Conservation (phyloP, 2,888 invertebrate species). For the Drosophila mercatorum region DNA sequence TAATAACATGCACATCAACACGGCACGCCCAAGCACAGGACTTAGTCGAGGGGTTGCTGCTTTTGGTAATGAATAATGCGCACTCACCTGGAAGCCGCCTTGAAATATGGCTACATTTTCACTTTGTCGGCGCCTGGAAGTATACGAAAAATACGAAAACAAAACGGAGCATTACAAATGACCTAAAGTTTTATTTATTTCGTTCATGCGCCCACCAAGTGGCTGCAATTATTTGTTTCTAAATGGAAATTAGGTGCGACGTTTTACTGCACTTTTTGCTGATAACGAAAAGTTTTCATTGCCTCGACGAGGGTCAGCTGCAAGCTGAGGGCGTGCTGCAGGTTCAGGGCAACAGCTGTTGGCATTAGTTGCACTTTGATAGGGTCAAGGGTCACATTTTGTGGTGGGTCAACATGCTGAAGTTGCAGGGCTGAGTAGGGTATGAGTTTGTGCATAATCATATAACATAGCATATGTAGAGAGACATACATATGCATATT, state of each 20-base stretch:
- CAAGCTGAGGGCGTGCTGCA: constrained; percentile 21
- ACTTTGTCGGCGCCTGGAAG: constrained; percentile 40
- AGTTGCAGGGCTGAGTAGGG: too few species aligned
- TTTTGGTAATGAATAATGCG: constrained; percentile 70
- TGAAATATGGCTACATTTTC: constrained; percentile 67
- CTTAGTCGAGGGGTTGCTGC: constrained; percentile 38
- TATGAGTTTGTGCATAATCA: too few species aligned
- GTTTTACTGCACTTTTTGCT: constrained; percentile 61
- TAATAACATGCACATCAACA: constrained; percentile 69
- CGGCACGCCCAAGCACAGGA: constrained; percentile 54
- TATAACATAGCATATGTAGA: too few species aligned
- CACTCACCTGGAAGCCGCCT: constrained; percentile 72
- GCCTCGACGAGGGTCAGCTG: background rate
- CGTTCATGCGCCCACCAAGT: constrained; percentile 7
- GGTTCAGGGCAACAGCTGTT: constrained; percentile 28
- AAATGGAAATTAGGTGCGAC: constrained; percentile 77
- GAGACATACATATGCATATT: too few species aligned
- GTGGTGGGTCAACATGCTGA: background rate
- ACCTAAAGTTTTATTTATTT: constrained; percentile 58
- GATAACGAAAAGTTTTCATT: background rate
- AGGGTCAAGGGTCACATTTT: constrained; percentile 7
- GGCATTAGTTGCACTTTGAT: constrained; percentile 11
- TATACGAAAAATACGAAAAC: background rate
- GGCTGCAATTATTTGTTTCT: constrained; percentile 21
- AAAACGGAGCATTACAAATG: constrained; percentile 58